phyloP scores from a whole-genome alignment of 2,888 invertebrate genomes.

The Acanthosoma haemorrhoidale region DNA sequence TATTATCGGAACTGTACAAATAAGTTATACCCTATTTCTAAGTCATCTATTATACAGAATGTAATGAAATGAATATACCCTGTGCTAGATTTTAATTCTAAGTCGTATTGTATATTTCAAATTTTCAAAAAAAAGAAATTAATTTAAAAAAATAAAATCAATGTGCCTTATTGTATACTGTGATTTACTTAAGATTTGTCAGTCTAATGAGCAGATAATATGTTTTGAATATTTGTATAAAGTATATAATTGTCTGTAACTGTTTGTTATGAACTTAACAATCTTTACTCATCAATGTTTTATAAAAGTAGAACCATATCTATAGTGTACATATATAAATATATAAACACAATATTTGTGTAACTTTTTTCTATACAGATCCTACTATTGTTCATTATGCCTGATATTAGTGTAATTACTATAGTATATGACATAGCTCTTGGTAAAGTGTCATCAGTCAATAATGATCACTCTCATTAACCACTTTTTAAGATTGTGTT shows the following conservation, averaged over 20 bases:
- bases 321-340: slow-evolving; percentile 8
- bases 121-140: neutral
- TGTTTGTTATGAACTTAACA: neutral
- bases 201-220: neutral
- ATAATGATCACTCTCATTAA: too few species aligned
- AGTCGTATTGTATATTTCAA: neutral
- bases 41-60: slow-evolving; percentile 6
- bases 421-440: too few species aligned
- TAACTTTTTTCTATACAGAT: neutral
- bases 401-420: too few species aligned
- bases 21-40: slow-evolving; percentile 11
- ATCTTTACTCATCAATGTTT: neutral
- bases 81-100: slow-evolving; percentile 10
- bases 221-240: neutral
- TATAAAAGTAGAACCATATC: neutral
- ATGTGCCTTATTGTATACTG: slow-evolving; percentile 18
- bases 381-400: too few species aligned
- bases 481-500: too few species aligned
- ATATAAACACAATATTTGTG: neutral
- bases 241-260: neutral
- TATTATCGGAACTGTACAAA: slow-evolving; percentile 9
- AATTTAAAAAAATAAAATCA: slow-evolving; percentile 1
- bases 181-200: slow-evolving; percentile 23
- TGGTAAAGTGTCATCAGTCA: too few species aligned
- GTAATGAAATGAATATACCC: neutral